Percentiles rank a stretch among this genome's conserved stretches.
Evolutionary conservation across 2,888 invertebrate species (phyloP).

Genomic region (Drosophila subsilvestris): DNA sequence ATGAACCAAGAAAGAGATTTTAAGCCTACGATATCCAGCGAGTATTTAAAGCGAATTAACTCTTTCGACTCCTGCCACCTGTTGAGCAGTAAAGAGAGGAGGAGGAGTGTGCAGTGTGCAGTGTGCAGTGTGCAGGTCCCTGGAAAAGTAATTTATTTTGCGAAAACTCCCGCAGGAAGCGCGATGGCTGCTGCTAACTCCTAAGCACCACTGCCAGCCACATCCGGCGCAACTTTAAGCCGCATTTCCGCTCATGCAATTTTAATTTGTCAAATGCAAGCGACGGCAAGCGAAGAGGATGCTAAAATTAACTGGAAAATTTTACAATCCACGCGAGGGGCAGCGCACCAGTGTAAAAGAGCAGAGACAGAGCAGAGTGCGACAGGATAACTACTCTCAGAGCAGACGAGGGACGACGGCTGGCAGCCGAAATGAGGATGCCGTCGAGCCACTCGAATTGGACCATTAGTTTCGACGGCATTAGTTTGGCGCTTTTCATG

Average conservation of each 20-base stretch:
- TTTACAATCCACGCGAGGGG: slow-evolving; percentile 73
- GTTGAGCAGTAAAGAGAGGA: slow-evolving; percentile 20
- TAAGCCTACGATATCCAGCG: not conserved
- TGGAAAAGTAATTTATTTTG: slow-evolving; percentile 56
- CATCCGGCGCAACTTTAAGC: slow-evolving; percentile 75
- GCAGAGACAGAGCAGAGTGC: slow-evolving; percentile 34
- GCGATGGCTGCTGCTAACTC: slow-evolving; percentile 7
- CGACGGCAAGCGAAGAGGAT: slow-evolving; percentile 34
- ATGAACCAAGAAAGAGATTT: no score
- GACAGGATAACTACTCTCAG: slow-evolving; percentile 29
- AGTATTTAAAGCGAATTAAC: not conserved
- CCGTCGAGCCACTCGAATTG: slow-evolving; percentile 80
- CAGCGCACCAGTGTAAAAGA: not conserved
- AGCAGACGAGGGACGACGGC: slow-evolving; percentile 4
- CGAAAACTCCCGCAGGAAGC: slow-evolving; percentile 55
- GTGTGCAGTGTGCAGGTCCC: not conserved
- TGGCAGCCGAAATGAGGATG: slow-evolving; percentile 32
- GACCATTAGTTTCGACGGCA: slow-evolving; percentile 83
- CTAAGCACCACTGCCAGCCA: slow-evolving; percentile 30
- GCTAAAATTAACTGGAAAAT: slow-evolving; percentile 77
- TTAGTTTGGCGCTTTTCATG: slow-evolving; percentile 78
- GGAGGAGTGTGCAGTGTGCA: not conserved
- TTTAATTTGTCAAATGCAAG: slow-evolving; percentile 78
- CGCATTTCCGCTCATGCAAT: slow-evolving; percentile 79
- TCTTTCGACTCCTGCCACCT: slow-evolving; percentile 30